phyloP scores from a whole-genome alignment of 2,888 invertebrate genomes.

The Cheilosia impressa region DNA sequence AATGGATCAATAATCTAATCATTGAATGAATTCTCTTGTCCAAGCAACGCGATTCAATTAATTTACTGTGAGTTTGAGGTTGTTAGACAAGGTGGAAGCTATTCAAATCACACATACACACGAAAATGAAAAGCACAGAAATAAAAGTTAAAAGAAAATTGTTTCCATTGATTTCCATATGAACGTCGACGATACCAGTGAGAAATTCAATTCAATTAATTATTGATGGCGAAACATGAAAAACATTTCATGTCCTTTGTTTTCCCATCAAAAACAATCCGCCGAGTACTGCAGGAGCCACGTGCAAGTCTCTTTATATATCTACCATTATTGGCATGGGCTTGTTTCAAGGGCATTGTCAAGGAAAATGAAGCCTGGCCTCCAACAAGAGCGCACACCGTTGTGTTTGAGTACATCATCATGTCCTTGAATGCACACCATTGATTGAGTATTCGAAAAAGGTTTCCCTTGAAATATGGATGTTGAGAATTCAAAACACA shows the following conservation, averaged over 20 bases:
- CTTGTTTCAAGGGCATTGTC: slow-evolving; percentile 46
- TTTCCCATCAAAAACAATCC: not conserved
- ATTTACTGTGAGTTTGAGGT: no score
- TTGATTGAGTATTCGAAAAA: slow-evolving; percentile 23
- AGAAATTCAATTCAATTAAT: not conserved
- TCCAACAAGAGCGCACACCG: slow-evolving; percentile 1
- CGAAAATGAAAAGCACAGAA: no score
- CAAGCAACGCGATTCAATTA: no score
- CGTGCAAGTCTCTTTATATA: not conserved
- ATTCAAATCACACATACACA: no score
- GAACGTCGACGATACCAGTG: not conserved
- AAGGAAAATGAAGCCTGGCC: slow-evolving; percentile 10
- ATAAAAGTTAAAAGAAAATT: no score
- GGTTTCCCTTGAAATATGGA: slow-evolving; percentile 2
- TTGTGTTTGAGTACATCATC: slow-evolving; percentile 13
- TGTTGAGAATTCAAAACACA: not conserved
- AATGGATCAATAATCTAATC: no score
- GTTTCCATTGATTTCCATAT: no score
- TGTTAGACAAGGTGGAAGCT: no score
- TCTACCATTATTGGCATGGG: not conserved
- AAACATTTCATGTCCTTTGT: not conserved
- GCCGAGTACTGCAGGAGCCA: no score
- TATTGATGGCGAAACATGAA: not conserved
- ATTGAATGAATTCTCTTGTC: no score
- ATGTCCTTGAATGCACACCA: slow-evolving; percentile 22